Evolutionary conservation across 2,113 vertebrate species (phyloP).

Genomic region (Rattus norvegicus): GRCr8 NC_086021.1:48727001-48727500

Average conservation of each 20-base stretch:
- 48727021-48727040: no score
- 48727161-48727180: neutral
- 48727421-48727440: neutral
- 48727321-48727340: neutral
- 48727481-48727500: neutral
- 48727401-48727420: neutral
- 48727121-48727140: neutral
- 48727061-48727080: neutral
- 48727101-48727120: neutral
- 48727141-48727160: slow-evolving; percentile 16
- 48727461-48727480: neutral
- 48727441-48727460: neutral
- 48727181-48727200: neutral
- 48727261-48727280: neutral
- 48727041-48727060: neutral
- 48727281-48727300: neutral
- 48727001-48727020: neutral
- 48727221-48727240: neutral
- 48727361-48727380: neutral
- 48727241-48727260: neutral
- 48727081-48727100: neutral
- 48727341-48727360: neutral
- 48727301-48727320: slow-evolving; percentile 1
- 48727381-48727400: neutral
- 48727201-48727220: neutral